Evolutionary conservation across 92 coral and sea anemone species (phyloP), one percentile per base, ranked within the genome.

Genomic region (Heliopora coerulea): DNA sequence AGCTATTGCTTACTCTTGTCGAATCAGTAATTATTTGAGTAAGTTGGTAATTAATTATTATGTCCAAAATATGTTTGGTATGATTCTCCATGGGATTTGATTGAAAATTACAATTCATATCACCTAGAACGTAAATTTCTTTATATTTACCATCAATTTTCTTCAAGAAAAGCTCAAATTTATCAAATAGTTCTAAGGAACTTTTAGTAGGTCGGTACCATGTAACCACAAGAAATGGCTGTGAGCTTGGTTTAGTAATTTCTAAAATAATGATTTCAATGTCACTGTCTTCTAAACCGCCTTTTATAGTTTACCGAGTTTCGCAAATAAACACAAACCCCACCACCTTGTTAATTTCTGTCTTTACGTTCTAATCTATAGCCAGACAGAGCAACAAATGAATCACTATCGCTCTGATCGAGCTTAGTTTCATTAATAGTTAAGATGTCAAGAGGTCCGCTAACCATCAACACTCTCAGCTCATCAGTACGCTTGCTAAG

Each of bases 171-270:
- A 59, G 14, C 48, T 67, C 56, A 24, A 73, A 81, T 59, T 49
- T 73, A 11, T 81, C 85, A 74, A 81, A 80, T 31, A 32, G 59
- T 41, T 72, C 34, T 7, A 39, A 21, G 27, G 72, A 24, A 20
- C 56, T 44, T 52, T 59, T 72, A 12, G 84, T 80, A 19, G 84
- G 84, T 49, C 84, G 68, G 49, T 73, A 72, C 84, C 84, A 80
- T 24, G 84, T 72, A 46, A 60, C 26, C 9, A 80, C 39, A 20
- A 80, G 48, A 49, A 80, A 80, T 8, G 80, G 74, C 9, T 40
- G 48, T 19, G 73, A 73, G 26, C 35, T 72, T 7, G 70, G 72
- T 37, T 62, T 49, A 14, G 58, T 62, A 15, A 72, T 34, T 68
- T 80, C 84, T 20, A 80, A 33, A 17, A 57, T 18, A 57, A 80